These are phyloP conservation scores for Automeris io DNA, from an alignment of 2,888 invertebrate genomes.

Conservation along the genomic window DNA sequence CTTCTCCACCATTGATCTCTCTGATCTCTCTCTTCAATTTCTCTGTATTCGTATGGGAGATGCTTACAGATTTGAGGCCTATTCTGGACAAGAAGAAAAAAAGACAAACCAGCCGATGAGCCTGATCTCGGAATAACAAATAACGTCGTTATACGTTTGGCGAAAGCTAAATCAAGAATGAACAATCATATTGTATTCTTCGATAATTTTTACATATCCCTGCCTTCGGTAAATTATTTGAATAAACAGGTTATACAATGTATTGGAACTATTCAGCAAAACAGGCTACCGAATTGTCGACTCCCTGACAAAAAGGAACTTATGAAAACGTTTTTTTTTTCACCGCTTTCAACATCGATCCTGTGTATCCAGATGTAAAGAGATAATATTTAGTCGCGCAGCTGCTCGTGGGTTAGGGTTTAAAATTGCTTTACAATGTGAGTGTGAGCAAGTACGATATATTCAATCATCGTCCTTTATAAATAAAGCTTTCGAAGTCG, in stretches of 20 bases:
- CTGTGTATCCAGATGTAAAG: too few species aligned
- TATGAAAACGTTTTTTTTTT: conserved; percentile 14
- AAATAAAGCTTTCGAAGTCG: too few species aligned
- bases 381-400: too few species aligned
- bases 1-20: too few species aligned
- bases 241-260: conserved; percentile 13
- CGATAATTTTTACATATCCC: conserved; percentile 31
- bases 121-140: conserved; percentile 14
- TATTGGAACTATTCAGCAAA: conserved; percentile 16
- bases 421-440: too few species aligned
- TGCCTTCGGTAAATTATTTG: conserved; percentile 28
- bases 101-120: conserved; percentile 10
- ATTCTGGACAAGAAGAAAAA: conserved; percentile 14
- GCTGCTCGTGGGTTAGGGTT: too few species aligned
- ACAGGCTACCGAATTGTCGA: conserved; percentile 14
- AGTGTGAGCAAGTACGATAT: too few species aligned
- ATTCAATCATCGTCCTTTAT: too few species aligned
- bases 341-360: too few species aligned
- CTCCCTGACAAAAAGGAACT: conserved; percentile 13
- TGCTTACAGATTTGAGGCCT: conserved; percentile 17
- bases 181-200: conserved; percentile 23
- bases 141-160: conserved; percentile 15
- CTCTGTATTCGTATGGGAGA: too few species aligned
- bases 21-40: too few species aligned
- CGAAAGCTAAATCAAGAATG: conserved; percentile 16